phyloP scores from a whole-genome alignment of 2,797 vertebrate genomes.

The Cyclura pinguis region DNA sequence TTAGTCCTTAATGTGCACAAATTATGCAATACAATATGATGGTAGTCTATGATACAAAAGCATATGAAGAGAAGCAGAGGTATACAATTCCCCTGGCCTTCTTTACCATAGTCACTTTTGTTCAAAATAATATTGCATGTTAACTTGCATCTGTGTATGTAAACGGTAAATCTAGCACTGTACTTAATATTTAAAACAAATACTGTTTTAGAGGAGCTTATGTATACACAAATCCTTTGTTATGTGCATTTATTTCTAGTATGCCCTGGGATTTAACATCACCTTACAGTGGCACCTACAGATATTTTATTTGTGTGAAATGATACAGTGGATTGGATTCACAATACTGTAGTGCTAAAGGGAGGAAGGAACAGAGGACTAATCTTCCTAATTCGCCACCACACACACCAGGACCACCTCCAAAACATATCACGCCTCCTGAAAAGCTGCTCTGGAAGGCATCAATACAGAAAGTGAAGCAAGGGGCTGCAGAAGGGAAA shows the following conservation, averaged over 20 bases:
- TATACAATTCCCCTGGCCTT: not conserved
- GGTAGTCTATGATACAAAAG: not conserved
- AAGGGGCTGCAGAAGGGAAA: not conserved
- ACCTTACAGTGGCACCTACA: not conserved
- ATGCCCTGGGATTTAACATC: not conserved
- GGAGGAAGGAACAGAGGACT: not conserved
- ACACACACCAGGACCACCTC: no score
- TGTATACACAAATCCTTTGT: not conserved
- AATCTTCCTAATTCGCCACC: not conserved
- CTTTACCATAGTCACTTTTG: not conserved
- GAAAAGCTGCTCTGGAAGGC: not conserved
- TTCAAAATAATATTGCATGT: not conserved
- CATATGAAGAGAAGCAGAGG: not conserved
- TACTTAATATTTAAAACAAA: not conserved
- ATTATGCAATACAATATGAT: not conserved
- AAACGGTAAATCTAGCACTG: not conserved
- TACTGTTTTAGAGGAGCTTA: not conserved
- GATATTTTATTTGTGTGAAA: not conserved
- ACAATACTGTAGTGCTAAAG: not conserved
- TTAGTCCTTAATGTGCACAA: conserved; percentile 13
- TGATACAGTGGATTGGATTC: not conserved
- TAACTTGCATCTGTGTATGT: not conserved
- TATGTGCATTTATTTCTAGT: not conserved
- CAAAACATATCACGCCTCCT: not conserved
- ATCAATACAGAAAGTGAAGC: not conserved